These are phyloP conservation scores for Pseudomyrmex pallidus DNA, from an alignment of 1,140 invertebrate species.

Conservation along the genomic window DNA sequence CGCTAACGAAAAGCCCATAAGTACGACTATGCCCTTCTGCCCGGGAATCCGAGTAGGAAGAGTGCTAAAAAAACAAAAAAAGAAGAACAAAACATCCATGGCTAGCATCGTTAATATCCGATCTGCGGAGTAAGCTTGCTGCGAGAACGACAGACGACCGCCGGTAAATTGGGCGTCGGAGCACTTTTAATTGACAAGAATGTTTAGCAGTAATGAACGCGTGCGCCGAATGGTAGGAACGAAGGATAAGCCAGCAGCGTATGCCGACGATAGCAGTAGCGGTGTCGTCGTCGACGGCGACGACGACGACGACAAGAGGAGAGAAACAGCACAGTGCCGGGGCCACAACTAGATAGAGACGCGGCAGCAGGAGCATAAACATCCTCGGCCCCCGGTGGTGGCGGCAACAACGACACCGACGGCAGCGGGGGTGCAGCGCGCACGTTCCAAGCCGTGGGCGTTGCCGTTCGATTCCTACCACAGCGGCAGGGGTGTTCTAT, in stretches of 20 bases:
- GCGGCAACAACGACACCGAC: conserved; percentile 7
- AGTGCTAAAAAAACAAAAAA: conserved; percentile 15
- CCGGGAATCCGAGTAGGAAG: conserved; percentile 32
- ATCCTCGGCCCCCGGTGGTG: conserved; percentile 66
- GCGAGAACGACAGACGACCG: conserved; percentile 58
- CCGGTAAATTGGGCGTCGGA: conserved; percentile 80
- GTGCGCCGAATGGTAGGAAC: conserved; percentile 61
- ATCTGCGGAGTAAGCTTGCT: conserved; percentile 16
- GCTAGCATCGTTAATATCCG: conserved; percentile 43
- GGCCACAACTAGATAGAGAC: conserved; percentile 83
- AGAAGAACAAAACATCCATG: not conserved
- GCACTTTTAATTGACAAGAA: conserved; percentile 85
- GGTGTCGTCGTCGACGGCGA: conserved; percentile 35
- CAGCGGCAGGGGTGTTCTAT: conserved; percentile 82
- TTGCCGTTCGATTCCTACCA: conserved; percentile 73
- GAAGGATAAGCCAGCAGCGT: conserved; percentile 65
- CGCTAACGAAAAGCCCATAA: conserved; percentile 59
- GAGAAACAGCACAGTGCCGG: conserved; percentile 70
- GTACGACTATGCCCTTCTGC: conserved; percentile 31
- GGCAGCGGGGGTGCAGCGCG: conserved; percentile 70
- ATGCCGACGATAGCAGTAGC: conserved; percentile 74
- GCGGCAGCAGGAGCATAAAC: conserved; percentile 82
- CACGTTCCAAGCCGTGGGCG: conserved; percentile 79
- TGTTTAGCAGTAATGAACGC: conserved; percentile 84
- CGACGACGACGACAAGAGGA: conserved; percentile 60